phyloP scores from a whole-genome alignment of 2,797 vertebrate species.

The Myripristis jacobus region DNA sequence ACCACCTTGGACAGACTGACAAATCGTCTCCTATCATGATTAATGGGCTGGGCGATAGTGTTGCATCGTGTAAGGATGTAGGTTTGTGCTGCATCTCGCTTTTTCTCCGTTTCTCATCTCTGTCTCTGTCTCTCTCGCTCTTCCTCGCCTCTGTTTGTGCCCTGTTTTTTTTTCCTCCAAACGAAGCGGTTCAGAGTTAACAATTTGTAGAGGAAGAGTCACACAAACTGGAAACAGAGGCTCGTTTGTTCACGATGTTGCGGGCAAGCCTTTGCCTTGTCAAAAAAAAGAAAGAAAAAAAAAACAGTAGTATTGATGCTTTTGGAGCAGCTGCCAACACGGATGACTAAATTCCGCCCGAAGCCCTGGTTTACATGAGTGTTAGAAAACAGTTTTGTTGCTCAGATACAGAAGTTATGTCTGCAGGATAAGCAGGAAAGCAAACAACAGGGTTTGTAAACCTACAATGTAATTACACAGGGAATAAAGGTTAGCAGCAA shows the following conservation, averaged over 20 bases:
- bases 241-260: constrained; percentile 69
- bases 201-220: constrained; percentile 24
- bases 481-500: constrained; percentile 59
- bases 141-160: constrained; percentile 28
- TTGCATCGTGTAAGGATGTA: constrained; percentile 47
- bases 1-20: constrained; percentile 48
- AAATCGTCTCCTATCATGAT: constrained; percentile 54
- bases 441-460: constrained; percentile 57
- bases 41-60: constrained; percentile 47
- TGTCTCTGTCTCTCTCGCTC: constrained; percentile 13
- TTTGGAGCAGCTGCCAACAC: constrained; percentile 73
- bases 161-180: constrained; percentile 18
- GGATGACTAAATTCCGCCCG: constrained; percentile 72
- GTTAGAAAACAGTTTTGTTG: constrained; percentile 65
- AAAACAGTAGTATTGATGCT: constrained; percentile 69
- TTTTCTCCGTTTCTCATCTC: too few relatives aligned
- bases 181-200: constrained; percentile 36
- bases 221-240: constrained; percentile 63
- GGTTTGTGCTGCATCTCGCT: too few relatives aligned
- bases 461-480: constrained; percentile 55
- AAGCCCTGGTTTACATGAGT: constrained; percentile 65
- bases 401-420: constrained; percentile 50
- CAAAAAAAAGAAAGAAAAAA: too few relatives aligned
- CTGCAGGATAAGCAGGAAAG: constrained; percentile 48
- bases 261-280: constrained; percentile 65